Base-by-base conservation (phyloP, 2,888 invertebrate species). In the Hirtodrosophila histrioides region DNA sequence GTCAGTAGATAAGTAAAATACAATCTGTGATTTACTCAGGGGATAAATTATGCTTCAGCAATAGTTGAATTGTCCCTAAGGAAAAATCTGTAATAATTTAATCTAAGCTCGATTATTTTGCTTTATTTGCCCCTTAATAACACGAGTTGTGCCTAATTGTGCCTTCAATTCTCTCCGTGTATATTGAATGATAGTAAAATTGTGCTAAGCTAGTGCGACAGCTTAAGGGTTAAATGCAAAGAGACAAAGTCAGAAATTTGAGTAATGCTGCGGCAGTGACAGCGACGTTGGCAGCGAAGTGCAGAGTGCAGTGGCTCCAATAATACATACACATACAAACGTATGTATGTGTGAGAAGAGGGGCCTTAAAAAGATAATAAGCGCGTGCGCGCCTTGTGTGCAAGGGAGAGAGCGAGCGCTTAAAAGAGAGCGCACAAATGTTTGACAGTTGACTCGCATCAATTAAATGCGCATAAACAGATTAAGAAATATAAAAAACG, bases 391-490 rank as follows among this genome's bases (percentile, higher is more conserved):
- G 62, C 37, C 48, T 39, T 39, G 62, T 48, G 69, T 33, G 56
- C 40, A 41, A 17, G 41, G n/a, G 17, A 23, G 40, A 44, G 27
- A 43, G 49, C 17, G 36, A 44, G 29, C 7, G 53, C 29, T 56
- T 49, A 33, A 35, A 9, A 31, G 36, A 27, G 37, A 33, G 54
- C n/a, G 37, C 37, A 57, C 27, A 44, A 65, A 5, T 27, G 27
- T 74, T 75, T 78, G 75, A 75, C 78, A 63, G 75, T 69, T 78
- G 62, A 69, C 61, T 74, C 46, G 62, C 69, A 58, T 58, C 75
- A 75, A 78, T 78, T 75, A 74, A 75, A 78, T 53, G 64, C 54
- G 71, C 46, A 75, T 70, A 62, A 53, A 53, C 41, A 76, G 71
- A 71, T 66, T 70, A 64, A 64, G 23, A 61, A 58, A 43, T 39